These are phyloP conservation scores for Fistularia tabacaria DNA, from an alignment of 2,797 vertebrate genomes.

Conservation along the genomic window DNA sequence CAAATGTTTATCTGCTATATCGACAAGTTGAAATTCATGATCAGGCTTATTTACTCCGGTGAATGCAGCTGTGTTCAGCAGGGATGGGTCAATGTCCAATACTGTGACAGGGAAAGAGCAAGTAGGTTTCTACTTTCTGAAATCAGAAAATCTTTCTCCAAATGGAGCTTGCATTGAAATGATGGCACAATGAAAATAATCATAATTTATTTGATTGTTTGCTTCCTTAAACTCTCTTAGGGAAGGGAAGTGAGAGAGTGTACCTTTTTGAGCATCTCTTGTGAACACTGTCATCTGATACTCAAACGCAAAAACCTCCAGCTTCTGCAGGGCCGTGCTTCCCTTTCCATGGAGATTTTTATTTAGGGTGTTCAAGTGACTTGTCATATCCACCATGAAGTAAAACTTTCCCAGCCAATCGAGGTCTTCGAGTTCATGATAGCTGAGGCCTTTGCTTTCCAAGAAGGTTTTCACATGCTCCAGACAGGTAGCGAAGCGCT, in stretches of 20 bases:
- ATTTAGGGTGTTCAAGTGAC: constrained; percentile 32
- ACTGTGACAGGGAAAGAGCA: not conserved
- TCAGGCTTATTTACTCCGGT: constrained; percentile 6
- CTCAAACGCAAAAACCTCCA: constrained; percentile 31
- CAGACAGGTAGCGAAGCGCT: constrained; percentile 9
- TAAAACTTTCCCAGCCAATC: constrained; percentile 27
- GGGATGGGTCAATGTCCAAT: constrained; percentile 3
- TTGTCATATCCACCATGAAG: constrained; percentile 46
- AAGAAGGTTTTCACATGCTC: constrained; percentile 30
- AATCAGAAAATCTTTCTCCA: constrained; percentile 11
- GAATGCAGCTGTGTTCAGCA: constrained; percentile 6
- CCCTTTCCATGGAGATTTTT: constrained; percentile 31
- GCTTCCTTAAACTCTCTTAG: too few species aligned
- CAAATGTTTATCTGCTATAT: not conserved
- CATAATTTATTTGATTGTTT: too few species aligned
- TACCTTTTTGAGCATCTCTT: too few species aligned
- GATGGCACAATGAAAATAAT: not conserved
- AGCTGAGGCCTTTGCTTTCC: constrained; percentile 19
- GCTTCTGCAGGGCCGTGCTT: constrained; percentile 27
- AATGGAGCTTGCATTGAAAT: not conserved
- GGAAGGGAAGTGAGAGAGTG: too few species aligned
- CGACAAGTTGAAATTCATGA: constrained; percentile 3
- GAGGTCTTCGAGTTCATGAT: not conserved
- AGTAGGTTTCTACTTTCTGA: constrained; percentile 7
- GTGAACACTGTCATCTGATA: too few species aligned